Evolutionary conservation across 2,888 invertebrate species (phyloP).

Genomic region (Apodemia zela): DNA sequence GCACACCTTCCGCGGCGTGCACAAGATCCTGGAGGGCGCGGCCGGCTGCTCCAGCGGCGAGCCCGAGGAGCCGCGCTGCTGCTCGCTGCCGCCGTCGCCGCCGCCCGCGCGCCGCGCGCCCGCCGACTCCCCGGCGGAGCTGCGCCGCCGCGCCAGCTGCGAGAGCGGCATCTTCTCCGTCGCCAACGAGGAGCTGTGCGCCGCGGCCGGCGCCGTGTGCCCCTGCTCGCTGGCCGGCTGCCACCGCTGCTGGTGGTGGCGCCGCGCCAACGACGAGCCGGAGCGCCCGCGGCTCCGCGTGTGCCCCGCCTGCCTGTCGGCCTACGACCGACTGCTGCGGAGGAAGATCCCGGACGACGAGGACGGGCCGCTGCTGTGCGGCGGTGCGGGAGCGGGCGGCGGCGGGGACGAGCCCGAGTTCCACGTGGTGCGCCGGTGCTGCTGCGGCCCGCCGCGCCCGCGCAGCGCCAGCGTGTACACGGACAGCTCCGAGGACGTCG

Average conservation of each 20-base stretch:
- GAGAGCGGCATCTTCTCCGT: conserved; percentile 95
- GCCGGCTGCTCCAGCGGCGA: conserved; percentile 35
- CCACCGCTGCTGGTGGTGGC: conserved; percentile 67
- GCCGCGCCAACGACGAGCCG: conserved; percentile 36
- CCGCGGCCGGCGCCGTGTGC: conserved; percentile 61
- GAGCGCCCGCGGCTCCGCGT: conserved; percentile 37
- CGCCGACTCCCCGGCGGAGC: conserved; percentile 37
- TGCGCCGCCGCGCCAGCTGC: conserved; percentile 88
- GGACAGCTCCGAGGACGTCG: conserved; percentile 92
- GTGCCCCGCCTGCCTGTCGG: conserved; percentile 49
- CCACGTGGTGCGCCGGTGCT: conserved; percentile 58
- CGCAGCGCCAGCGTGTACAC: conserved; percentile 91
- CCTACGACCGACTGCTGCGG: conserved; percentile 48
- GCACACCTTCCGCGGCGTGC: conserved; percentile 88
- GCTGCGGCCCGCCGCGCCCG: conserved; percentile 69
- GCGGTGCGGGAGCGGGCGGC: conserved; percentile 43
- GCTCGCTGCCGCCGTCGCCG: conserved; percentile 64
- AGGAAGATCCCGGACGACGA: conserved; percentile 34
- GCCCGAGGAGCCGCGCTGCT: conserved; percentile 48
- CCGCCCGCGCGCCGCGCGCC: conserved; percentile 43
- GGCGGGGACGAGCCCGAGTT: conserved; percentile 43
- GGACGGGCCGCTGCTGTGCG: conserved; percentile 51
- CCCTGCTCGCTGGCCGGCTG: conserved; percentile 68
- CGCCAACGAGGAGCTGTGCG: conserved; percentile 87
- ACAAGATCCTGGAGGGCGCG: conserved; percentile 86